Conservation (phyloP, 2,888 invertebrate genomes). For the Brenthis daphne region DNA sequence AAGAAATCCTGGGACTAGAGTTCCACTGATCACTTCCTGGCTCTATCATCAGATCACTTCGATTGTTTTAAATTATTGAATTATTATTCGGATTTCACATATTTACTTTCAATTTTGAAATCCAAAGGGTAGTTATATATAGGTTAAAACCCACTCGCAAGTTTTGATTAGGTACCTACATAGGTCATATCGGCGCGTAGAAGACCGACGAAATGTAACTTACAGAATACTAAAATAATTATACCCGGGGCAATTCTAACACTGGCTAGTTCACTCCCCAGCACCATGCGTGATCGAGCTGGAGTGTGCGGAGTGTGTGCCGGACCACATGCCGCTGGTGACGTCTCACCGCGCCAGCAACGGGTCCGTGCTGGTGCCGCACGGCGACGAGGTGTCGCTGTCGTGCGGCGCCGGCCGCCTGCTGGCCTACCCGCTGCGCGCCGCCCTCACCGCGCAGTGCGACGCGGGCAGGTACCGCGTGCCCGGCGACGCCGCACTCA, state of each 20-base stretch:
- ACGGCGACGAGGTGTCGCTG: conserved; percentile 60
- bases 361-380: conserved; percentile 46
- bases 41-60: too few species aligned
- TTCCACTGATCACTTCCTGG: too few species aligned
- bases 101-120: too few species aligned
- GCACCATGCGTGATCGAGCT: conserved; percentile 67
- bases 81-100: too few species aligned
- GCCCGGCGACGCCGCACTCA: conserved; percentile 48
- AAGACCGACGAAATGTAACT: too few species aligned
- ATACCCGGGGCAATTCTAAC: not conserved
- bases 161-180: too few species aligned
- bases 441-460: conserved; percentile 52
- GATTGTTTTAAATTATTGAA: too few species aligned
- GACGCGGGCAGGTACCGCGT: conserved; percentile 60
- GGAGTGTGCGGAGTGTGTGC: conserved; percentile 69
- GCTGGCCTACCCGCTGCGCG: conserved; percentile 59
- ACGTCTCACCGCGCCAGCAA: conserved; percentile 57
- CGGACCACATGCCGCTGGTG: conserved; percentile 74
- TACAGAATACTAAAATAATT: too few species aligned
- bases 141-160: too few species aligned
- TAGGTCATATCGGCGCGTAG: too few species aligned
- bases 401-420: conserved; percentile 65
- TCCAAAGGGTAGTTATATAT: too few species aligned
- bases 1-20: too few species aligned
- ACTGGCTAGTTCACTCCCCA: conserved; percentile 24